A percentile compares a stretch with the other conserved stretches of the same genome.
These are phyloP conservation scores for Dasypus novemcinctus DNA, from an alignment of 2,113 vertebrate species.

Conservation along the genomic window DNA sequence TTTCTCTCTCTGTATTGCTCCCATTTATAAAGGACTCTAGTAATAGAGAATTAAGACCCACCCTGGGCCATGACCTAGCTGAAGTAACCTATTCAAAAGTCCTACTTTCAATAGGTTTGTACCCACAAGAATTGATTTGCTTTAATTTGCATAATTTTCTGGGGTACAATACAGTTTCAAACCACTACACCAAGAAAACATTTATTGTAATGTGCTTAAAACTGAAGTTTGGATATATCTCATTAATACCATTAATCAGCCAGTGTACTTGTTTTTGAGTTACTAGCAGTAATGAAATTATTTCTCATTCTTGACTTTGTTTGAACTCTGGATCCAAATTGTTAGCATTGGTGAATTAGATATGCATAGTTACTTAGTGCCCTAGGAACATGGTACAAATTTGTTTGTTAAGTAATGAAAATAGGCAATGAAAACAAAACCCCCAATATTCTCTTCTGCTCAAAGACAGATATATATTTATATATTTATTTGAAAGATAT, in stretches of 20 bases:
- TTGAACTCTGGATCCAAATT: neutral
- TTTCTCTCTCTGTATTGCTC: too few species aligned
- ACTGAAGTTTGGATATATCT: conserved; percentile 4
- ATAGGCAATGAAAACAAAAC: neutral
- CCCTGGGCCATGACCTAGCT: too few species aligned
- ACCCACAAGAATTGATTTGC: too few species aligned
- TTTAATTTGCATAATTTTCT: too few species aligned
- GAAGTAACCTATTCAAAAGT: too few species aligned
- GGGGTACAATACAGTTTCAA: too few species aligned
- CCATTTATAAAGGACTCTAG: too few species aligned
- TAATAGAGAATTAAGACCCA: too few species aligned
- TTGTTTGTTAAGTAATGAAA: conserved; percentile 28
- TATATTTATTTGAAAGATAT: neutral
- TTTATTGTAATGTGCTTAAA: conserved; percentile 1
- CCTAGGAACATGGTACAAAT: conserved; percentile 20
- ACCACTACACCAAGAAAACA: neutral
- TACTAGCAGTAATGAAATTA: neutral
- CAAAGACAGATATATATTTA: neutral
- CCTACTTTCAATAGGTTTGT: too few species aligned
- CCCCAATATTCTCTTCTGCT: neutral
- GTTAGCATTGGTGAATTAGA: neutral
- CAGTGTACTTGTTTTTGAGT: conserved; percentile 36
- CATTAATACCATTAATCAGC: neutral
- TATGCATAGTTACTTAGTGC: neutral
- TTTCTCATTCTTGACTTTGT: conserved; percentile 3